phyloP scores from a whole-genome alignment of 1,140 invertebrate species.

The Trialeurodes vaporariorum region DNA sequence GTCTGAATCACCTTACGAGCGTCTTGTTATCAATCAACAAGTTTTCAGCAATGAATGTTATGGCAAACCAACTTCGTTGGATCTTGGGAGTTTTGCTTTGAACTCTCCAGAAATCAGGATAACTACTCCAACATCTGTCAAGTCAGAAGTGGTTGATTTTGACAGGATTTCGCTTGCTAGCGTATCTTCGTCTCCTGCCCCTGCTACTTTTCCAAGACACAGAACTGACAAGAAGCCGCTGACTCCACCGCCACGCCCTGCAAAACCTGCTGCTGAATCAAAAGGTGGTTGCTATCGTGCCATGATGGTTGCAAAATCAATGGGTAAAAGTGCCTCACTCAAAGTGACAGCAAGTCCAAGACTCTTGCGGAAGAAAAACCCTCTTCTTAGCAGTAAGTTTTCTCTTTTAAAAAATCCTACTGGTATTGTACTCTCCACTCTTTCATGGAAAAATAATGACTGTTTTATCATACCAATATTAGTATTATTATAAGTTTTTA shows the following conservation, averaged over 20 bases:
- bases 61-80: no score
- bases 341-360: slow-evolving; percentile 31
- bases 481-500: not conserved
- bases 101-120: not conserved
- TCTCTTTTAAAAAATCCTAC: not conserved
- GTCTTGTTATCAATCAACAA: not conserved
- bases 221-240: slow-evolving; percentile 34
- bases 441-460: not conserved
- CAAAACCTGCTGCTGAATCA: slow-evolving; percentile 20
- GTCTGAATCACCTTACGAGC: slow-evolving; percentile 13
- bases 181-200: slow-evolving; percentile 8
- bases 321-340: slow-evolving; percentile 33
- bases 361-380: slow-evolving; percentile 50
- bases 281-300: slow-evolving; percentile 38
- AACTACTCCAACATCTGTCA: not conserved
- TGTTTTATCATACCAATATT: not conserved
- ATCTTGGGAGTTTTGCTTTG: no score
- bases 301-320: slow-evolving; percentile 39
- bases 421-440: not conserved
- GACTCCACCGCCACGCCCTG: slow-evolving; percentile 38
- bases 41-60: not conserved
- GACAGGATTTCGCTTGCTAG: not conserved
- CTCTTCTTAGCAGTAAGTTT: slow-evolving; percentile 52
- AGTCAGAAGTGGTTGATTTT: not conserved
- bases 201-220: slow-evolving; percentile 24